phyloP scores from a whole-genome alignment of 2,888 invertebrate genomes.

The Diarsia dahlii region DNA sequence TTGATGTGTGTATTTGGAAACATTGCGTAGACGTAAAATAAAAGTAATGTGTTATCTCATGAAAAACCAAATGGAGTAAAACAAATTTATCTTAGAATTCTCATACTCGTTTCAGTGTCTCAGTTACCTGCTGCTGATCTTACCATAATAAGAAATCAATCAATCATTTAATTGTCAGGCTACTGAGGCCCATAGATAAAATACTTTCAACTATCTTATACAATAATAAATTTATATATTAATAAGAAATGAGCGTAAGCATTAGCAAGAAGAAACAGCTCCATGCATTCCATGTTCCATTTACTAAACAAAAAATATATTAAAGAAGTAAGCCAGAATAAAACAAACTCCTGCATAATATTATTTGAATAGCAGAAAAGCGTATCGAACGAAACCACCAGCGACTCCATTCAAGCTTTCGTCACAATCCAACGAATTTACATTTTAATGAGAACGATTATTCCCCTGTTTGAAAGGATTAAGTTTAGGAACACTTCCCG shows the following conservation, averaged over 20 bases:
- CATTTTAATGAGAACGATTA: conserved; percentile 87
- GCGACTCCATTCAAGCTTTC: conserved; percentile 77
- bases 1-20: too few species aligned
- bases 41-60: not conserved
- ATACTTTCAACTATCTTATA: too few species aligned
- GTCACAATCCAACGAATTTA: conserved; percentile 81
- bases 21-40: not conserved
- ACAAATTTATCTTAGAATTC: not conserved
- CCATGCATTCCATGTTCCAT: conserved; percentile 55
- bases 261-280: conserved; percentile 25
- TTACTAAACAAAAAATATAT: conserved; percentile 71
- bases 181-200: too few species aligned
- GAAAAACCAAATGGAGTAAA: not conserved
- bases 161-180: too few species aligned
- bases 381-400: conserved; percentile 79
- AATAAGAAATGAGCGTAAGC: not conserved
- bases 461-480: conserved; percentile 85
- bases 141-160: too few species aligned
- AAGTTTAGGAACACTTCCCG: conserved; percentile 78
- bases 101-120: not conserved
- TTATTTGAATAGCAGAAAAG: conserved; percentile 79
- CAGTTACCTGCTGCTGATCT: not conserved
- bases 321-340: too few species aligned
- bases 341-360: conserved; percentile 79
- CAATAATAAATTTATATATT: too few species aligned